Evolutionary conservation across 1,140 invertebrate genomes (phyloP), one percentile per base, ranked within the genome.

Genomic region (Tribolium castaneum): DNA sequence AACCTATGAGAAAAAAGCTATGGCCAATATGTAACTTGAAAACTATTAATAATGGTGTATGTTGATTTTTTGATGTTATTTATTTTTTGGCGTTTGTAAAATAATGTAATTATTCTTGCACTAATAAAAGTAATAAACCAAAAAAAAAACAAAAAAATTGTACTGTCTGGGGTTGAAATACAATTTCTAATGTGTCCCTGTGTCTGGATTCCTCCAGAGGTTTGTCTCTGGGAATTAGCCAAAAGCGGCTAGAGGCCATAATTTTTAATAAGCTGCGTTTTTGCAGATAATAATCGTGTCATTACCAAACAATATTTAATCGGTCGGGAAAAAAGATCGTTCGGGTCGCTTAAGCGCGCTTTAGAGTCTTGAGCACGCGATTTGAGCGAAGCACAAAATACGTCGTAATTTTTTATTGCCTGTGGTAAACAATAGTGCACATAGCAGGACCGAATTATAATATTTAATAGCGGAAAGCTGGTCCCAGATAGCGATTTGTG

Each of bases 401-500:
- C 76, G 75, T 79, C 80, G 80, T 81, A 81, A 81, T 75, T 72
- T 80, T 81, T 81, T 80, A 81, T 77, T 79, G 72, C 52, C 62
- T 49, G 62, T 50, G 56, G 51, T 79, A 81, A 79, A 80, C 78
- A 81, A 81, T 81, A 80, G 78, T 59, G 73, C 78, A 80, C 80
- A 81, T 80, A 80, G 70, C 76, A 59, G 71, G 30, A 14, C 75
- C 76, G 76, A 80, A 81, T 81, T 81, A 81, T 81, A 81, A 81
- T 81, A 81, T 80, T 80, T 76, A 81, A 80, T 79, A 75, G 56
- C 39, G 75, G 54, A 76, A 76, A 39, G 62, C 49, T 76, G 75
- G 75, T 76, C 59, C 59, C 59, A 66, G 59, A 66, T 66, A 66
- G 59, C 59, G 72, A 81, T 81, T 81, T 81, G 79, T 59, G 76